These are phyloP conservation scores for Bostrychus sinensis DNA, from an alignment of 2,113 vertebrate species.

Conservation along the genomic window DNA sequence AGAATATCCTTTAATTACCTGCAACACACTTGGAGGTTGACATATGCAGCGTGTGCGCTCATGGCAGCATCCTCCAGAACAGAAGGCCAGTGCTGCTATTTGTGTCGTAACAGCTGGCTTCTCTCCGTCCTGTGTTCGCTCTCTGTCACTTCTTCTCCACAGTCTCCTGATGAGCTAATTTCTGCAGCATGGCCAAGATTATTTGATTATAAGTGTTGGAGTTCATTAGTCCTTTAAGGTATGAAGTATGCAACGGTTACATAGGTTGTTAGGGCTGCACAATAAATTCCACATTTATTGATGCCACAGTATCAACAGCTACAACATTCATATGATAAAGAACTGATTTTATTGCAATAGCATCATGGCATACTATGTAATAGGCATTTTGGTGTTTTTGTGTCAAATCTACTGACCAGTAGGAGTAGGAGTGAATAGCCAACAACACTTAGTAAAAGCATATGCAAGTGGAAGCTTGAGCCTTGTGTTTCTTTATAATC, in stretches of 20 bases:
- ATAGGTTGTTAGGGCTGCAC: background rate
- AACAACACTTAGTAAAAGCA: too few relatives aligned
- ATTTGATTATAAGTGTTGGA: constrained; percentile 3
- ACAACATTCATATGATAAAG: background rate
- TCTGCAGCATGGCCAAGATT: background rate
- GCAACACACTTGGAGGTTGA: constrained; percentile 20
- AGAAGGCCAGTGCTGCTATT: constrained; percentile 51
- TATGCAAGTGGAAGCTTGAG: too few relatives aligned
- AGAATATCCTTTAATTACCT: constrained; percentile 7
- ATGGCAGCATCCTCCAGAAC: constrained; percentile 21
- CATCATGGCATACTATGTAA: too few relatives aligned
- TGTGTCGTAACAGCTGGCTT: constrained; percentile 55
- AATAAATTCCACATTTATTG: background rate
- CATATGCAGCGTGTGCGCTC: constrained; percentile 10
- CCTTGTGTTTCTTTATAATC: too few relatives aligned
- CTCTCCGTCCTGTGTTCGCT: constrained; percentile 28
- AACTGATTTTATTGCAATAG: background rate
- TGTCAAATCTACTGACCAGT: too few relatives aligned
- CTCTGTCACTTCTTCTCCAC: constrained; percentile 11
- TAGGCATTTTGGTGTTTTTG: too few relatives aligned
- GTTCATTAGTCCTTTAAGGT: background rate
- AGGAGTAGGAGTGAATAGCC: too few relatives aligned
- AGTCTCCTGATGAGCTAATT: background rate
- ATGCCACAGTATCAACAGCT: background rate
- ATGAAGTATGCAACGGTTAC: background rate